Conservation (phyloP, 2,113 vertebrate genomes). For the Lanius collurio region DNA sequence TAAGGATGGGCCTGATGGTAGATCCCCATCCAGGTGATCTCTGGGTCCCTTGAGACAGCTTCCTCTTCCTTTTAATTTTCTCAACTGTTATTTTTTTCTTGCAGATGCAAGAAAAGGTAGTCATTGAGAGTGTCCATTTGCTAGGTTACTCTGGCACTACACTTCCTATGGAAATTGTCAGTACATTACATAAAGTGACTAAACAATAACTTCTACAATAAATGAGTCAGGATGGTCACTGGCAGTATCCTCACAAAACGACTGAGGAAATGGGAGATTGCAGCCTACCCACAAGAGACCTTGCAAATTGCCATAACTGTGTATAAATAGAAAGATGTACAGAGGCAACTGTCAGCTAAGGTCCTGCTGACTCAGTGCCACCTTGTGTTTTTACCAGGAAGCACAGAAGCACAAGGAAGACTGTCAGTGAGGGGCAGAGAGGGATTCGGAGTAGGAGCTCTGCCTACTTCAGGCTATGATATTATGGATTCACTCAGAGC, state of each 20-base stretch:
- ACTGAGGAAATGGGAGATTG: neutral
- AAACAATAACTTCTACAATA: neutral
- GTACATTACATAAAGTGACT: neutral
- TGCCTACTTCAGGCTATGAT: neutral
- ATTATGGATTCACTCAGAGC: neutral
- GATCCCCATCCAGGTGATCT: neutral
- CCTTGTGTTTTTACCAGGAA: constrained; percentile 51
- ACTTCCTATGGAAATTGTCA: neutral
- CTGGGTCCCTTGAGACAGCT: neutral
- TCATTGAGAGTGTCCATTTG: neutral
- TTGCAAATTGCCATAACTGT: neutral
- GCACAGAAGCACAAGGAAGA: neutral
- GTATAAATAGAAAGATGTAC: constrained; percentile 10
- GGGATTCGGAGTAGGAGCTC: neutral
- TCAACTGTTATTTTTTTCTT: neutral
- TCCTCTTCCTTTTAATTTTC: neutral
- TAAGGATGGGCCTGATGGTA: neutral
- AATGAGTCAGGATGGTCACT: neutral
- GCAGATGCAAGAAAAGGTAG: neutral
- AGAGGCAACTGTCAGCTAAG: constrained; percentile 10
- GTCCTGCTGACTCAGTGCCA: constrained; percentile 58
- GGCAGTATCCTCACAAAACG: neutral
- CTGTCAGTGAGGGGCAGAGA: neutral
- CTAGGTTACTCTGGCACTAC: neutral
- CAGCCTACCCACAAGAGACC: neutral